A percentile compares a stretch with the other conserved stretches of the same genome.
These are phyloP conservation scores for Tichodroma muraria DNA, from an alignment of 2,113 vertebrate species.

Conservation along the genomic window DNA sequence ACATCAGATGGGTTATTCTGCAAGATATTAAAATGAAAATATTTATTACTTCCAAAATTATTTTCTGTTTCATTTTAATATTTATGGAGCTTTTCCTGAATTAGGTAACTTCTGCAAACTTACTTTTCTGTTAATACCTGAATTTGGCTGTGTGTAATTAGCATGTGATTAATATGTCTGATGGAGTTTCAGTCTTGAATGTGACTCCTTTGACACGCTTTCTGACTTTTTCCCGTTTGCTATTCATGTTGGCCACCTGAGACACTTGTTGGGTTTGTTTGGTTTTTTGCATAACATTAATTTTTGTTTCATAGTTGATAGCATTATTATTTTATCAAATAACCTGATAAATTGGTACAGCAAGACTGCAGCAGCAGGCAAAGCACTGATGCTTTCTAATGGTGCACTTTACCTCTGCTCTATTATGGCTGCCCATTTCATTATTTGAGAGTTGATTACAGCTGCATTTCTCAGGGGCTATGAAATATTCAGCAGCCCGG, in stretches of 20 bases:
- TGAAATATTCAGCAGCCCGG: slow-evolving; percentile 28
- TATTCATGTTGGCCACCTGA: background rate
- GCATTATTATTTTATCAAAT: slow-evolving; percentile 15
- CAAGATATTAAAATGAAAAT: background rate
- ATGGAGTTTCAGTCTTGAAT: background rate
- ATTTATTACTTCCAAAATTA: background rate
- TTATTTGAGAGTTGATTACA: slow-evolving; percentile 58
- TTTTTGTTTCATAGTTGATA: background rate
- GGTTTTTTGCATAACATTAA: background rate
- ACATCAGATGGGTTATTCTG: background rate
- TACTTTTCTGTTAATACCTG: background rate
- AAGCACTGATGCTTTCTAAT: slow-evolving; percentile 6
- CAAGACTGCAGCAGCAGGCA: background rate
- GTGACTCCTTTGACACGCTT: background rate
- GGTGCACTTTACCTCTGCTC: background rate
- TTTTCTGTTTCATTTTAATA: background rate
- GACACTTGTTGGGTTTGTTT: background rate
- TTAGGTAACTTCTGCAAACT: background rate
- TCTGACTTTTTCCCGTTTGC: background rate
- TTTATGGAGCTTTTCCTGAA: background rate
- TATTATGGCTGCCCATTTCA: slow-evolving; percentile 44
- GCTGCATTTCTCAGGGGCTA: slow-evolving; percentile 19
- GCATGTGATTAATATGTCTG: background rate
- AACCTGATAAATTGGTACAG: background rate
- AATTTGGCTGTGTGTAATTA: background rate